phyloP scores from a whole-genome alignment of 2,113 vertebrate genomes.

The Silurus meridionalis region DNA sequence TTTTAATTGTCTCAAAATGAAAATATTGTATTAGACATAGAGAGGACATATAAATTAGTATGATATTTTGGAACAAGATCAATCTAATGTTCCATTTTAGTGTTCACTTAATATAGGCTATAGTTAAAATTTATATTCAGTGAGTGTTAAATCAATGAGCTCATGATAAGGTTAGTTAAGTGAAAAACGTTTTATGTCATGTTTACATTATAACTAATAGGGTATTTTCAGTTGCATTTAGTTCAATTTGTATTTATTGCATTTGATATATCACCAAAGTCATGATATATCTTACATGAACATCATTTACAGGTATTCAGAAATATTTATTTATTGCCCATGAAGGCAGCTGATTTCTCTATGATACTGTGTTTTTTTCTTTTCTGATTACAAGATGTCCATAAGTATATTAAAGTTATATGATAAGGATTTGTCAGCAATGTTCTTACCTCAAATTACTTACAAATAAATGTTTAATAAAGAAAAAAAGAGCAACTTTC shows the following conservation, averaged over 20 bases:
- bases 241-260: slow-evolving; percentile 44
- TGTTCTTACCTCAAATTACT: slow-evolving; percentile 53
- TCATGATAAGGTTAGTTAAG: slow-evolving; percentile 46
- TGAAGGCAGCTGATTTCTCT: slow-evolving; percentile 55
- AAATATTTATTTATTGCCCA: slow-evolving; percentile 50
- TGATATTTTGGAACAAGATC: slow-evolving; percentile 41
- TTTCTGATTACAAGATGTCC: slow-evolving; percentile 53
- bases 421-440: slow-evolving; percentile 43
- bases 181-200: slow-evolving; percentile 49
- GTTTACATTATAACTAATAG: slow-evolving; percentile 53
- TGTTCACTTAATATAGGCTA: slow-evolving; percentile 44
- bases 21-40: slow-evolving; percentile 45
- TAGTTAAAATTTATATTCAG: slow-evolving; percentile 48
- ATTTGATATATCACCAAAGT: slow-evolving; percentile 45
- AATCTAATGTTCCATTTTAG: slow-evolving; percentile 33
- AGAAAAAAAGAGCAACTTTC: neutral
- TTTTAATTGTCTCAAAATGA: slow-evolving; percentile 48
- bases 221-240: slow-evolving; percentile 33
- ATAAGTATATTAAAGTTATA: slow-evolving; percentile 45
- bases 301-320: slow-evolving; percentile 43
- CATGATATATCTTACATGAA: slow-evolving; percentile 47
- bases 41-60: slow-evolving; percentile 45
- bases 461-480: slow-evolving; percentile 47
- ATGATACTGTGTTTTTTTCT: slow-evolving; percentile 44
- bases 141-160: slow-evolving; percentile 39